Conservation (phyloP, 2,888 invertebrate genomes). For the Eudasyphora cyanicolor region DNA sequence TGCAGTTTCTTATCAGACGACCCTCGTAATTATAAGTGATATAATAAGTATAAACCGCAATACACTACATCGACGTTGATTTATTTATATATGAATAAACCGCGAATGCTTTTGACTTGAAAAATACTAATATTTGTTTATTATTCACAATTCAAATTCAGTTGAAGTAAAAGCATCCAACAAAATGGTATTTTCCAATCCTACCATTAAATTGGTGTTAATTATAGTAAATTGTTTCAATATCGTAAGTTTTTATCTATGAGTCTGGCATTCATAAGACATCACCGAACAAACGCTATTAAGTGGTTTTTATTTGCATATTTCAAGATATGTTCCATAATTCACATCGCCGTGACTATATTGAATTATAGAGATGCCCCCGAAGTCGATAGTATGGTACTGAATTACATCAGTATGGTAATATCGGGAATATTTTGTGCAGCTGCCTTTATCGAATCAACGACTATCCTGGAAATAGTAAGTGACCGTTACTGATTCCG, state of each 20-base stretch:
- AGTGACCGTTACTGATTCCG: slow-evolving; percentile 24
- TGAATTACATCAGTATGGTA: slow-evolving; percentile 50
- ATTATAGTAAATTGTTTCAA: slow-evolving; percentile 54
- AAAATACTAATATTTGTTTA: neutral
- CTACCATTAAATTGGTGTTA: slow-evolving; percentile 49
- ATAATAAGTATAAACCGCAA: neutral
- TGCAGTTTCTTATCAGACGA: too few species aligned
- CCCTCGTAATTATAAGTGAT: neutral
- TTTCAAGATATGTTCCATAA: slow-evolving; percentile 43
- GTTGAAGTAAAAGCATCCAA: slow-evolving; percentile 13
- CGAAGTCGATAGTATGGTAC: slow-evolving; percentile 25
- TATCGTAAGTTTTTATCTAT: slow-evolving; percentile 53
- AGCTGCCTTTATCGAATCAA: slow-evolving; percentile 47
- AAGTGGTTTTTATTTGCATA: slow-evolving; percentile 5
- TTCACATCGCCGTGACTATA: slow-evolving; percentile 42
- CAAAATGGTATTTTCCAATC: slow-evolving; percentile 51
- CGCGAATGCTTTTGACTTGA: neutral
- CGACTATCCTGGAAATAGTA: slow-evolving; percentile 48
- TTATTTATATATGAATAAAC: neutral
- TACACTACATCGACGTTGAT: neutral
- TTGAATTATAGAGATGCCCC: neutral
- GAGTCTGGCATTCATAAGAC: neutral
- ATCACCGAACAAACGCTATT: neutral
- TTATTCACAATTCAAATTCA: slow-evolving; percentile 13
- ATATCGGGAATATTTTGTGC: slow-evolving; percentile 53